These are phyloP conservation scores for Tigriopus japonicus DNA, from an alignment of 1,140 invertebrate genomes.

Conservation along the genomic window DNA sequence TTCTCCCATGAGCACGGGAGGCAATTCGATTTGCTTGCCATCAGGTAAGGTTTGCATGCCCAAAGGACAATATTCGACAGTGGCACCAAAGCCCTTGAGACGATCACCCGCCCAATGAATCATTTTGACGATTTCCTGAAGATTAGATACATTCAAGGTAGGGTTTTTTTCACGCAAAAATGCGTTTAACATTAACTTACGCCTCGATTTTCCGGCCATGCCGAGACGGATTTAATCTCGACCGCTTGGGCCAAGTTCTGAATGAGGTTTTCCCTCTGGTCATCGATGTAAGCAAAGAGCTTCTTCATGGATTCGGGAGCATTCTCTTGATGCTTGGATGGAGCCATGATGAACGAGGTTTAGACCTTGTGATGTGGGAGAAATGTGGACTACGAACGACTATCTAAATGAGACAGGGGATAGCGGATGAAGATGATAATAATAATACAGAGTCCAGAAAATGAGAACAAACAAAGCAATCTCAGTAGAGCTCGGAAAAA, in stretches of 20 bases:
- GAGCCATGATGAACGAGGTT: no score
- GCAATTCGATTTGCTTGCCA: conserved; percentile 50
- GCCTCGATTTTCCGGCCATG: conserved; percentile 52
- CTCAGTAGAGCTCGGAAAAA: no score
- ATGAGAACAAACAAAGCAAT: no score
- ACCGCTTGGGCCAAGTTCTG: conserved; percentile 62
- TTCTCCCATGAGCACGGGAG: conserved; percentile 65
- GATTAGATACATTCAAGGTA: no score
- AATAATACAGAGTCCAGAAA: no score
- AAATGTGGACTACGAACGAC: no score
- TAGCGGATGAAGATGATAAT: no score
- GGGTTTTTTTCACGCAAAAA: no score
- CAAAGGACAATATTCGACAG: conserved; percentile 53
- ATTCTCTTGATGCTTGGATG: no score
- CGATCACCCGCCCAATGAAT: conserved; percentile 55
- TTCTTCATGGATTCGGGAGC: conserved; percentile 9
- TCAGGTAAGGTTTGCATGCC: conserved; percentile 54
- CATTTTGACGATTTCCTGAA: conserved; percentile 47
- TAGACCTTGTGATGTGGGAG: no score
- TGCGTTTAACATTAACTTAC: no score
- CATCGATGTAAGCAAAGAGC: conserved; percentile 49
- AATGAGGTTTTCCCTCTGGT: conserved; percentile 55
- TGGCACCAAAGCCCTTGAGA: conserved; percentile 52
- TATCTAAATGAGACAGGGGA: no score
- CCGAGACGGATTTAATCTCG: conserved; percentile 86